Evolutionary conservation across 2,797 vertebrate species (phyloP), one percentile per base, ranked within the genome.

Genomic region (Lycodopsis pacificus): DNA sequence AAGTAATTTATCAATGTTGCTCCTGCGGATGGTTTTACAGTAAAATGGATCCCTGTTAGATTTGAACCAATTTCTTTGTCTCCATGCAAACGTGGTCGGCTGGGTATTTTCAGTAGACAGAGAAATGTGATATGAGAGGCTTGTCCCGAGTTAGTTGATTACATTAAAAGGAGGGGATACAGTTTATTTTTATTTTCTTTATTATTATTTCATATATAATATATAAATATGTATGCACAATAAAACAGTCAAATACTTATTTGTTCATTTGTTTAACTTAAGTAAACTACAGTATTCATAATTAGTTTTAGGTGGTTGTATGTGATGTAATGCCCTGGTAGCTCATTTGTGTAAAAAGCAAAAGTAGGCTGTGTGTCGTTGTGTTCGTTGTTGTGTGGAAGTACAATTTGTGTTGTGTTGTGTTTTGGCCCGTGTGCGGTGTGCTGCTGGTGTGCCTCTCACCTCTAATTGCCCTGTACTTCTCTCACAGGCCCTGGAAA

Each of bases 401-500:
- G 64, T 72, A 77, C 49, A 69, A 65, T 88, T 79, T 89, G 82
- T 86, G 67, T 84, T 89, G 82, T 86, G 67, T 84, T 77, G 48
- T 82, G 70, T 88, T 82, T 65, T 61, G 48, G 42, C 62, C 73
- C 44, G 3, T 63, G 78, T 67, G 42, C 42, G 69, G 70, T 71
- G 66, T 51, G 5, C 77, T 73, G 61, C 79, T 73, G 84, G 77
- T 65, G 58, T 77, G 71, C 71, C 79, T 88, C 86, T 93, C 86
- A 85, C 91, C 92, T 92, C 91, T 94, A 93, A 94, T 92, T 93
- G 89, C 89, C 90, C 91, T 77, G 79, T 82, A 76, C 89, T 93
- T 91, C 88, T 91, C 80, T 94, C 94, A 80, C 95, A 99, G 98
- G 98, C 97, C 83, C 93, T 99, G 94, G 98, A 99, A 95, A 99